Conservation (phyloP, 2,113 vertebrate genomes). For the Cinclus cinclus region DNA sequence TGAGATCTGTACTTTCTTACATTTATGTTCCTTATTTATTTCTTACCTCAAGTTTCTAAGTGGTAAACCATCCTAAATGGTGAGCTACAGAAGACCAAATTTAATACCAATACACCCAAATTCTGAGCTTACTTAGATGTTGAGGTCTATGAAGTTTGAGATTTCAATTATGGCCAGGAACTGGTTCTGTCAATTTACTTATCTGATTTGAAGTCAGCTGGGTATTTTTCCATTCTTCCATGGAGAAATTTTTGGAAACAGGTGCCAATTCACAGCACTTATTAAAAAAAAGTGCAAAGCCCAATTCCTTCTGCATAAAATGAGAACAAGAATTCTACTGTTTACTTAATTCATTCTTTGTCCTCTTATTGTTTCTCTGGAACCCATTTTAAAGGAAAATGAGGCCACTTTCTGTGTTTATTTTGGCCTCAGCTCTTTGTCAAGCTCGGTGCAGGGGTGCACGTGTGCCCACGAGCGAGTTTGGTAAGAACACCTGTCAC, state of each 20-base stretch:
- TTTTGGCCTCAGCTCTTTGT: neutral
- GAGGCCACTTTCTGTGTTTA: neutral
- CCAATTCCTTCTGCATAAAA: neutral
- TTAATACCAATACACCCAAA: neutral
- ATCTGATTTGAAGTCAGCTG: neutral
- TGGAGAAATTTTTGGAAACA: neutral
- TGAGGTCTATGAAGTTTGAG: neutral
- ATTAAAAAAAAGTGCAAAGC: accelerated
- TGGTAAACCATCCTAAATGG: neutral
- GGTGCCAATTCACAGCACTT: neutral
- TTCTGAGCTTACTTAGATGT: neutral
- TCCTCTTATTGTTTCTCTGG: neutral
- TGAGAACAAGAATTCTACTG: neutral
- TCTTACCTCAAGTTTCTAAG: neutral
- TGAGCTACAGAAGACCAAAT: neutral
- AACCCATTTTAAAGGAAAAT: neutral
- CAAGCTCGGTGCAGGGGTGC: neutral
- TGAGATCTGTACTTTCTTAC: neutral
- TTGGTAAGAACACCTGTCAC: neutral
- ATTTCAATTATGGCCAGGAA: neutral
- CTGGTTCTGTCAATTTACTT: neutral
- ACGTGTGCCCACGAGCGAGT: accelerated
- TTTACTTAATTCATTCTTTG: neutral
- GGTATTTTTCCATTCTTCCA: neutral
- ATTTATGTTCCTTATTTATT: neutral